A percentile compares a stretch with the other conserved stretches of the same genome.
Conservation (phyloP, 1,140 invertebrate species). For the Popillia japonica region DNA sequence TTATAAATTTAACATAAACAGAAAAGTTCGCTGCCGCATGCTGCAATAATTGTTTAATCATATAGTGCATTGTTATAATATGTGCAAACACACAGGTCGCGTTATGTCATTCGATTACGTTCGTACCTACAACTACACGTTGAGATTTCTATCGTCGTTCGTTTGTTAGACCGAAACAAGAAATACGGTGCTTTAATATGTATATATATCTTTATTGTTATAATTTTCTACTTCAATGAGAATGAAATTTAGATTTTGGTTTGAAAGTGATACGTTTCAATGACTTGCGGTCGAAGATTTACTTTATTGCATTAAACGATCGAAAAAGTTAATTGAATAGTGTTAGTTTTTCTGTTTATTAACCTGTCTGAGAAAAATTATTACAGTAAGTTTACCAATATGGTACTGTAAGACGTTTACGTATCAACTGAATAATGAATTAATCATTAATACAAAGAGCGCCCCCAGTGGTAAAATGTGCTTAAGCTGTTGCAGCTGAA, state of each 20-base stretch:
- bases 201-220: constrained; percentile 16
- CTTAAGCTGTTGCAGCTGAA: too few relatives aligned
- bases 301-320: constrained; percentile 4
- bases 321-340: constrained; percentile 17
- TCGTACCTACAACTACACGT: too few relatives aligned
- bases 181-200: not conserved
- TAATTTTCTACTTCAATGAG: constrained; percentile 7
- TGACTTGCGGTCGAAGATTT: constrained; percentile 12
- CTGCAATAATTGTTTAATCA: constrained; percentile 36
- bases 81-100: not conserved
- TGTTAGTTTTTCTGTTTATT: not conserved
- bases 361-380: not conserved
- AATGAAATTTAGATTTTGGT: not conserved
- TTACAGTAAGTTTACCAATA: not conserved
- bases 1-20: constrained; percentile 39
- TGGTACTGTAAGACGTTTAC: not conserved
- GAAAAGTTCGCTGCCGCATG: not conserved
- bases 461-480: too few relatives aligned
- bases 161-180: not conserved
- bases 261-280: constrained; percentile 13
- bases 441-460: too few relatives aligned
- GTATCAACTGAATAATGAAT: too few relatives aligned
- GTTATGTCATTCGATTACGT: not conserved
- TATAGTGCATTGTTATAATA: constrained; percentile 25
- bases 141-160: too few relatives aligned